Percentiles rank a stretch among this genome's conserved stretches.
Conservation (phyloP, 2,888 invertebrate genomes). For the Hetaerina titia region DNA sequence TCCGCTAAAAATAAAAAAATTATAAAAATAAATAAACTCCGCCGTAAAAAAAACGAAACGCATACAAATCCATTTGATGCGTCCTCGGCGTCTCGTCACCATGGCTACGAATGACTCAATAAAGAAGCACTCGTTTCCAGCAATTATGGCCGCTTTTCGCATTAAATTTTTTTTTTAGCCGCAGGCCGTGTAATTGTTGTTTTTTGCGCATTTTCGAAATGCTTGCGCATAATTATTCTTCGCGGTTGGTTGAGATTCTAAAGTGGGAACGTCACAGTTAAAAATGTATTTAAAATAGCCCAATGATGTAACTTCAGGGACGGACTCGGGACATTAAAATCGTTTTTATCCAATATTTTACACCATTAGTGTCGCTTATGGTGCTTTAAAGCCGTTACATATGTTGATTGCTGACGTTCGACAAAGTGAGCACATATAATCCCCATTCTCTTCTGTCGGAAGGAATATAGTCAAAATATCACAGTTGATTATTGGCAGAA, state of each 20-base stretch:
- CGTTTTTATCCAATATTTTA: neutral
- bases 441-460: neutral
- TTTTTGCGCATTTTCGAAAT: neutral
- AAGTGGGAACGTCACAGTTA: neutral
- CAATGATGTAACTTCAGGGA: neutral
- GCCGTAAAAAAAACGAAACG: constrained; percentile 4
- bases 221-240: constrained; percentile 3
- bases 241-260: neutral
- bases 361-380: neutral
- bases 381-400: neutral
- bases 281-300: neutral
- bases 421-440: neutral
- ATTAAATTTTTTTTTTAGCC: neutral
- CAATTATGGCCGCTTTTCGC: constrained; percentile 37
- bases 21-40: neutral
- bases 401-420: neutral
- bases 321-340: neutral
- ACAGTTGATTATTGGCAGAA: neutral
- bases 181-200: neutral
- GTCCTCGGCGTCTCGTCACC: constrained; percentile 48
- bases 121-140: constrained; percentile 29
- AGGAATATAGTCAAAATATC: neutral
- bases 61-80: constrained; percentile 37
- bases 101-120: neutral
- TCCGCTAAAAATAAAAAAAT: neutral